Base-by-base conservation (phyloP, 2,888 invertebrate genomes). In the Psococerastis gibbosa region DNA sequence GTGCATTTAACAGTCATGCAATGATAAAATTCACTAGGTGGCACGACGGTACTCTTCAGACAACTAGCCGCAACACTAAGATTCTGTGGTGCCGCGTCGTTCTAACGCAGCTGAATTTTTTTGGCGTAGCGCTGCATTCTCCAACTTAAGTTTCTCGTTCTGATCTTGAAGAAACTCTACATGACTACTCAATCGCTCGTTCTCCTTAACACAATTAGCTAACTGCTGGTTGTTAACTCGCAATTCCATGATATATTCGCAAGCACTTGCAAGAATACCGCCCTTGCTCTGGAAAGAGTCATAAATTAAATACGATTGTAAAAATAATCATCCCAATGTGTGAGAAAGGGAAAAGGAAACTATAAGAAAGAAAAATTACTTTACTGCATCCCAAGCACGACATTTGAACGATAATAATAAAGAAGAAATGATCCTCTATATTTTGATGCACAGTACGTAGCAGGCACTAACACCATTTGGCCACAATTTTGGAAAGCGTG, bases 251-350 rank as follows among this genome's bases (percentile, higher is more conserved):
- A 95, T 92, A 60, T 94, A 85, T 57, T 94, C 92, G 60, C 91
- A 94, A 0, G 94, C 92, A 63, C 91, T 94, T 4, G 91, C 85
- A 52, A 95, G 63, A 53, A 94, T 92, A 45, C 89, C 91, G 13
- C 94, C 92, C 68, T 95, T 95, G 56, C 91, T 92, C 71, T 84
- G 72, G 45, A 47, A 43, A 46, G 20, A 43, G 44, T 43, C 41
- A 35, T 32, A 52, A 35, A 44, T 46, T 32, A 41, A 32, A 47
- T 45, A 13, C 32, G 34, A 47, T 42, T 16, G 45, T 18, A 18
- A 9, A 45, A 23, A 22, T 33, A 9, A 22, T 13, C 16, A 45
- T 3, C 15, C 22, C n/a, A n/a, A n/a, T n/a, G n/a, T n/a, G n/a
- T n/a, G n/a, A n/a, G n/a, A n/a, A n/a, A n/a, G n/a, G 4, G 38